Base-by-base conservation (phyloP, 2,888 invertebrate genomes). In the Heliconius erato region DNA sequence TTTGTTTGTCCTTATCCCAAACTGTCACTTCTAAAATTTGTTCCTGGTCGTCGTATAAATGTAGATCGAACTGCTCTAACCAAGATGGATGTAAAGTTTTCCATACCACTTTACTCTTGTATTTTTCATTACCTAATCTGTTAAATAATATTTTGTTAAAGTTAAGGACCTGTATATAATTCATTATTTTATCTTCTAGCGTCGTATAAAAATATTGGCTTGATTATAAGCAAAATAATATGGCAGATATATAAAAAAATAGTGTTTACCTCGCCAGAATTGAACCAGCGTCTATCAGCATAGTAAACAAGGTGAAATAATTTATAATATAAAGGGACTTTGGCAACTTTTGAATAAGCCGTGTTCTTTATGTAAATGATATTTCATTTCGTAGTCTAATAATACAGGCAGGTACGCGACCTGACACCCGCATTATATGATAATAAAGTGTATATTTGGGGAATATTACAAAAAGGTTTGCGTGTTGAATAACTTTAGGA, bases 61-160 rank as follows among this genome's bases (percentile, higher is more conserved):
- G 99, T 49, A 99, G 96, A 92, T 99, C 99, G 91, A 99, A 99
- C 94, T 99, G 99, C 91, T 99, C 99, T 90, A 99, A 91, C 99
- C 99, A 99, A 82, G 97, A 97, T 0, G 99, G 99, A 91, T 98
- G 98, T 80, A 98, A 94, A 0, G 98, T 97, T 91, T 98, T 98
- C 97, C 98, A 97, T 80, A 98, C 97, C 82, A 98, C 97, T 93
- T 99, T 99, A 92, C 99, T 99, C 96, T 99, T 99, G 96, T 98
- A 99, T 96, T 99, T 99, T 95, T 99, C 99, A 89, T 98, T 98
- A 84, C 99, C 99, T 94, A 99, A 97, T 93, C 99, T 98, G 91
- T 49, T 91, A 67, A 81, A 26, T 26, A 23, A 81, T 78, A 23
- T 76, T 35, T 23, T 44, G 35, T 72, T 44, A 67, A 9, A 11